These are phyloP conservation scores for Mesochorus sp. DNA, from an alignment of 2,888 invertebrate species.

Conservation along the genomic window DNA sequence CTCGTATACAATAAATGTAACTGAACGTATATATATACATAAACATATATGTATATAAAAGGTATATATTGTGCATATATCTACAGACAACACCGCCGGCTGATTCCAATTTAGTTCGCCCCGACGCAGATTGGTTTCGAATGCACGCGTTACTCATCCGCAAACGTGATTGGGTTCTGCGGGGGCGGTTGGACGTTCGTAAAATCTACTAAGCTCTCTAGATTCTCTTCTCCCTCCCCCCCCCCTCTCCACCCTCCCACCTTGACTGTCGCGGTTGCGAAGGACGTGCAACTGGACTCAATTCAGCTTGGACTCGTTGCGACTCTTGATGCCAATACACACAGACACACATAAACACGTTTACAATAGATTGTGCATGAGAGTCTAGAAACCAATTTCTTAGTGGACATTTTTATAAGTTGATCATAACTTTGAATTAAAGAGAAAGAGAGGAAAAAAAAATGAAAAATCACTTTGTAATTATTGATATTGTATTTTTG, in stretches of 20 bases:
- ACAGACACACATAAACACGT: no score
- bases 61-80: no score
- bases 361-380: no score
- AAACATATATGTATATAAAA: no score
- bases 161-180: slow-evolving; percentile 70
- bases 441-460: no score
- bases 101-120: slow-evolving; percentile 69
- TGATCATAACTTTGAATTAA: no score
- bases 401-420: no score
- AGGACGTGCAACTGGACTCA: slow-evolving; percentile 51
- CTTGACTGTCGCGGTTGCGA: slow-evolving; percentile 6
- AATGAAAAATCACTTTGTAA: no score
- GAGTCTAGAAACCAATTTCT: not conserved
- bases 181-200: slow-evolving; percentile 65
- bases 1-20: slow-evolving; percentile 59
- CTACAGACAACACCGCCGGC: slow-evolving; percentile 55
- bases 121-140: slow-evolving; percentile 70
- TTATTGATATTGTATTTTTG: no score
- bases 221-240: not conserved
- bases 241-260: not conserved
- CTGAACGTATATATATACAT: slow-evolving; percentile 37
- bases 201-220: slow-evolving; percentile 65
- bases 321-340: not conserved
- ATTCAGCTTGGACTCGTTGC: slow-evolving; percentile 41
- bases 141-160: slow-evolving; percentile 69